phyloP scores from a whole-genome alignment of 2,113 vertebrate species.

The Centropus unirufus region DNA sequence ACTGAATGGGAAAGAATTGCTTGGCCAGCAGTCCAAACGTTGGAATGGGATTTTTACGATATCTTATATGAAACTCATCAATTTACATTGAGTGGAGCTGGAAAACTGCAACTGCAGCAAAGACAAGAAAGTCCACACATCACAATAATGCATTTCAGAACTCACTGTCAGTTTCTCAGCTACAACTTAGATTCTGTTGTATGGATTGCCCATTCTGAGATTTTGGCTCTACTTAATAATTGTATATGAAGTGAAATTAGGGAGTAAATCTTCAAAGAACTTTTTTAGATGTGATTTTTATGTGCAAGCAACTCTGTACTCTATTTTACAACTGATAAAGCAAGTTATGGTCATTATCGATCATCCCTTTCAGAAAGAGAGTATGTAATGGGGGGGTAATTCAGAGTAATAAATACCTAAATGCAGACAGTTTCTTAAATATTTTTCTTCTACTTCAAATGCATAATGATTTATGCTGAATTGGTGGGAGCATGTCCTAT shows the following conservation, averaged over 20 bases:
- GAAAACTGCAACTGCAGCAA: slow-evolving; percentile 46
- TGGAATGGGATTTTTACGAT: slow-evolving; percentile 51
- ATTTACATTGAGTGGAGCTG: slow-evolving; percentile 36
- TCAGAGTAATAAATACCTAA: background rate
- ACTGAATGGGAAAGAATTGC: slow-evolving; percentile 17
- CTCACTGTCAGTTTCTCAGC: slow-evolving; percentile 27
- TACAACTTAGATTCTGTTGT: slow-evolving; percentile 21
- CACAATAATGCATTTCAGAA: slow-evolving; percentile 12
- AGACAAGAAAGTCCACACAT: slow-evolving; percentile 5
- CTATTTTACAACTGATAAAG: background rate
- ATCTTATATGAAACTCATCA: slow-evolving; percentile 53
- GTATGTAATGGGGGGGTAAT: background rate
- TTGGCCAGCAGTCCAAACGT: slow-evolving; percentile 53
- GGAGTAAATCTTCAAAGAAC: background rate
- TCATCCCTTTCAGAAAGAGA: background rate
- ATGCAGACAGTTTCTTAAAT: background rate
- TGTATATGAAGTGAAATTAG: background rate
- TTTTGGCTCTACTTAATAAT: background rate
- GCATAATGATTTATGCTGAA: background rate
- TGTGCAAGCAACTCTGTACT: background rate
- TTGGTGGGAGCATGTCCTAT: background rate
- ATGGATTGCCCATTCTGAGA: background rate
- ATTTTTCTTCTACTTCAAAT: background rate
- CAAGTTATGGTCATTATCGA: background rate
- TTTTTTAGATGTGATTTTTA: background rate